phyloP scores from a whole-genome alignment of 2,113 vertebrate genomes.

The Ophthalmolycus amberensis region DNA sequence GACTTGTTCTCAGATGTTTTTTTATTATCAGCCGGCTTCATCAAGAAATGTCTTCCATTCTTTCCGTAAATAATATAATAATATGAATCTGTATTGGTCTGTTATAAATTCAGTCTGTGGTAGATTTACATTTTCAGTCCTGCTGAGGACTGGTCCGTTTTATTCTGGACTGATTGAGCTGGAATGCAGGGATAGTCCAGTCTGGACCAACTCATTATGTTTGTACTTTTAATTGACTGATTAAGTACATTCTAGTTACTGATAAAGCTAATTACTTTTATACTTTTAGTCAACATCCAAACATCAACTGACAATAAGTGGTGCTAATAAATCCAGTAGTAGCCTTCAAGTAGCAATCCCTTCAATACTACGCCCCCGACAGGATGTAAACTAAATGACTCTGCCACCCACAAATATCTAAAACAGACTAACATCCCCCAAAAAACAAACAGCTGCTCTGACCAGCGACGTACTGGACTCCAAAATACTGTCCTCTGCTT shows the following conservation, averaged over 20 bases:
- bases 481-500: neutral
- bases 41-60: neutral
- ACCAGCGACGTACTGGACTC: neutral
- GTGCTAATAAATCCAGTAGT: conserved; percentile 56
- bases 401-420: neutral
- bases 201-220: neutral
- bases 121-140: too few species aligned
- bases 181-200: neutral
- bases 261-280: neutral
- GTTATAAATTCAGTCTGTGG: neutral
- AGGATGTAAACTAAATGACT: neutral
- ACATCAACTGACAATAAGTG: conserved; percentile 9
- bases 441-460: neutral
- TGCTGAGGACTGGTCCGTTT: too few species aligned
- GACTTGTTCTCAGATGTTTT: neutral
- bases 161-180: too few species aligned
- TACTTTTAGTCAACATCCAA: neutral
- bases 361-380: neutral
- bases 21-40: neutral
- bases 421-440: too few species aligned
- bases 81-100: neutral
- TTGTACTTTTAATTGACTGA: neutral
- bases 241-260: neutral
- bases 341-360: conserved; percentile 41
- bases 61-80: too few species aligned